These are phyloP conservation scores for Plotosus lineatus DNA, from an alignment of 2,113 vertebrate species.

Conservation along the genomic window DNA sequence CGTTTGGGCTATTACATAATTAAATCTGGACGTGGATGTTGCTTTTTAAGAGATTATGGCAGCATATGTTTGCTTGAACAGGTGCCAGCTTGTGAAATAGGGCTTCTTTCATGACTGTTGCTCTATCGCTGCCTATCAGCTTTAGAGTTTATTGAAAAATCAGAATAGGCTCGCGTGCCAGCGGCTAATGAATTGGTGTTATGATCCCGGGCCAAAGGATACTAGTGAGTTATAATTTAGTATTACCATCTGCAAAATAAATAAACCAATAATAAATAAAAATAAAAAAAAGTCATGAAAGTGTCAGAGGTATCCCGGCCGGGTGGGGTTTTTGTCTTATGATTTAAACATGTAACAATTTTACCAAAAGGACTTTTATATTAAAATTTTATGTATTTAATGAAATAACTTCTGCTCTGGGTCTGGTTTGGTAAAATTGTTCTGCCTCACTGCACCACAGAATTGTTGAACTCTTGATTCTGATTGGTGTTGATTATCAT, in stretches of 20 bases:
- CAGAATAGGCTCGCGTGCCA: slow-evolving; percentile 72
- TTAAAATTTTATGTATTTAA: slow-evolving; percentile 4
- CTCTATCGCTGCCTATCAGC: slow-evolving; percentile 63
- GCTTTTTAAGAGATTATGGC: slow-evolving; percentile 96
- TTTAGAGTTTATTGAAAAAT: slow-evolving; percentile 78
- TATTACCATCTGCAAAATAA: slow-evolving; percentile 61
- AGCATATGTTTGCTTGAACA: slow-evolving; percentile 92
- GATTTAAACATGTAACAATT: slow-evolving; percentile 34
- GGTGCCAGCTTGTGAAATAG: slow-evolving; percentile 80
- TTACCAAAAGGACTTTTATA: slow-evolving; percentile 9
- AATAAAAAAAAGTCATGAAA: slow-evolving; percentile 56
- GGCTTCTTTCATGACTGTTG: slow-evolving; percentile 69
- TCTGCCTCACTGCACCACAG: neutral
- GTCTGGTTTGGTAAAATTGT: neutral
- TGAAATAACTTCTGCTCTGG: neutral
- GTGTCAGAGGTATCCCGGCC: slow-evolving; percentile 37
- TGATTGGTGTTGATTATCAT: slow-evolving; percentile 1
- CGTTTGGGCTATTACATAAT: slow-evolving; percentile 96
- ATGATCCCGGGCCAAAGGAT: slow-evolving; percentile 75
- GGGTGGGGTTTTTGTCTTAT: slow-evolving; percentile 59
- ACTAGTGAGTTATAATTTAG: slow-evolving; percentile 70
- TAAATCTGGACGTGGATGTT: slow-evolving; percentile 89
- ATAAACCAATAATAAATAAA: slow-evolving; percentile 9
- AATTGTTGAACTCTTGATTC: neutral
- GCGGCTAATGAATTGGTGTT: slow-evolving; percentile 81